These are phyloP conservation scores for Turdus rufiventris DNA, from an alignment of 2,113 vertebrate genomes.

Conservation along the genomic window DNA sequence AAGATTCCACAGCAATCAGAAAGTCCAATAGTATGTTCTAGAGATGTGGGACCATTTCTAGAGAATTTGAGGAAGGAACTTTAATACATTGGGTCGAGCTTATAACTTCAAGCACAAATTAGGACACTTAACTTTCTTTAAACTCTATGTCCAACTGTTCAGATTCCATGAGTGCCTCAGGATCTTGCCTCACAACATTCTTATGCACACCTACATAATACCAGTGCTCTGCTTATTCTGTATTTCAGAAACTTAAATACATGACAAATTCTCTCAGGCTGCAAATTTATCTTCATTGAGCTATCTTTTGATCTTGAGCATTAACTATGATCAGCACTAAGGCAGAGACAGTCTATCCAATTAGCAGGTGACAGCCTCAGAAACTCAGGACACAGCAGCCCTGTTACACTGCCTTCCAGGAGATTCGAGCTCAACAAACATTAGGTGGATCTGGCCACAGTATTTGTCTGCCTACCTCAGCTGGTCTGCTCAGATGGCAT, in stretches of 20 bases:
- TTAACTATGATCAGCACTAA: conserved; percentile 6
- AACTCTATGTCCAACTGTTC: background rate
- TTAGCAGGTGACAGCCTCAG: conserved; percentile 11
- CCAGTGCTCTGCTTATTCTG: background rate
- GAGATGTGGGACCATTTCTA: background rate
- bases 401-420: background rate
- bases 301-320: conserved; percentile 26
- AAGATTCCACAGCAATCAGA: background rate
- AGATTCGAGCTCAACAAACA: background rate
- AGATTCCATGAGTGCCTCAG: background rate
- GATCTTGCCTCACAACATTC: background rate
- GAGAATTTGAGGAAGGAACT: background rate
- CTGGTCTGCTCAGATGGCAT: background rate
- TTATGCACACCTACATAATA: background rate
- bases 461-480: background rate
- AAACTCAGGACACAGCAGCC: background rate
- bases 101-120: background rate
- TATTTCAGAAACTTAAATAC: background rate
- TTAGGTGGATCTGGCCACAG: background rate
- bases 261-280: background rate
- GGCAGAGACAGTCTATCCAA: background rate
- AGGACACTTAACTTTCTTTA: background rate
- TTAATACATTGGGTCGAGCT: background rate
- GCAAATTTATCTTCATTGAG: conserved; percentile 18
- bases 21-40: background rate